These are phyloP conservation scores for Akabosia matsudoensis DNA, from an alignment of 1,140 invertebrate species.

Conservation along the genomic window DNA sequence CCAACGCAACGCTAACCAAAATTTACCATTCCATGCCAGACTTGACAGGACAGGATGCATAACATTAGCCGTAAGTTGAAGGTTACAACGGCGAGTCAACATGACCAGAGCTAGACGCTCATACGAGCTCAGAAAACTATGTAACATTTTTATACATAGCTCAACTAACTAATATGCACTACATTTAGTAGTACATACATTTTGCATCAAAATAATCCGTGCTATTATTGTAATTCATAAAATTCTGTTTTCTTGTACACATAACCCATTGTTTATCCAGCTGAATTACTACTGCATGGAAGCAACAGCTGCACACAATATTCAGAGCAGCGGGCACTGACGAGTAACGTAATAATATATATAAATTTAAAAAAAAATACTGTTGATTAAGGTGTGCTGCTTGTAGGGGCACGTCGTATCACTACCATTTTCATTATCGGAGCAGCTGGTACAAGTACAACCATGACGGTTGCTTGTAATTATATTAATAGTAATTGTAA, in stretches of 20 bases:
- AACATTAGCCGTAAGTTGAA: slow-evolving; percentile 14
- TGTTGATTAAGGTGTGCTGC: no score
- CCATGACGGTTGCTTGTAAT: not conserved
- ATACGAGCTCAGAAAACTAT: no score
- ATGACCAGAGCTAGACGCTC: slow-evolving; percentile 13
- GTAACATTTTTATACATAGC: no score
- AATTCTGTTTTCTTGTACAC: no score
- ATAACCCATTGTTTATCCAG: no score
- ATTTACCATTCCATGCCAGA: not conserved
- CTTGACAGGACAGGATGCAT: slow-evolving; percentile 2
- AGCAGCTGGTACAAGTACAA: not conserved
- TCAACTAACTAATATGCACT: no score
- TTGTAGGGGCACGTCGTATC: not conserved
- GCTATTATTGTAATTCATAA: no score
- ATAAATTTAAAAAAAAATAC: no score
- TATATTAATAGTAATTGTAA: not conserved
- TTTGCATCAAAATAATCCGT: no score
- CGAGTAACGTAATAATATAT: not conserved
- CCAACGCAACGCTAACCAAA: no score
- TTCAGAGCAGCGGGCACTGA: not conserved
- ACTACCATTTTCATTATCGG: not conserved
- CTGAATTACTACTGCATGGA: not conserved
- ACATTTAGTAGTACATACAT: no score
- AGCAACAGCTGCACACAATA: not conserved
- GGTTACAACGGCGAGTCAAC: slow-evolving; percentile 18